phyloP scores from a whole-genome alignment of 30 jellyfish, hydroid and myxozoan species.

The Phacellophora camtschatica region DNA sequence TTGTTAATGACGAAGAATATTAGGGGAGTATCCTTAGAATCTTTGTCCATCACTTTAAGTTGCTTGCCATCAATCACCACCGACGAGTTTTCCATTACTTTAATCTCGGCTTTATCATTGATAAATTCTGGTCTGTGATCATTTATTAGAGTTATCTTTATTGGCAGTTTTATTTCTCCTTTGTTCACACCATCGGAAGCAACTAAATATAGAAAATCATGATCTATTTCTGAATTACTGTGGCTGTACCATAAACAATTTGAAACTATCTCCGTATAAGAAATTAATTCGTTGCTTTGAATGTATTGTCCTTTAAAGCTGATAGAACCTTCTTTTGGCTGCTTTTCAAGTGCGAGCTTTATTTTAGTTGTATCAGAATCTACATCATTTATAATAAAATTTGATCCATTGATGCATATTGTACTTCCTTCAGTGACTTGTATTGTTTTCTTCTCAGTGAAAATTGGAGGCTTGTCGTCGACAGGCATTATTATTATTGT shows the following conservation, averaged over 20 bases:
- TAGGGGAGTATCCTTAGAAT: neutral
- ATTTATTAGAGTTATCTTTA: conserved; percentile 20
- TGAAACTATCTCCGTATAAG: neutral
- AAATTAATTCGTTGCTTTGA: neutral
- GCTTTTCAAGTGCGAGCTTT: neutral
- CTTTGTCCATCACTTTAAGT: conserved; percentile 47
- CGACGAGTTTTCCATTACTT: conserved; percentile 57
- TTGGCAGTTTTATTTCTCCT: neutral
- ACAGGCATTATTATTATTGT: conserved; percentile 39
- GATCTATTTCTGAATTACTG: conserved; percentile 31
- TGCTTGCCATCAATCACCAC: conserved; percentile 16
- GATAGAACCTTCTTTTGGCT: conserved; percentile 38
- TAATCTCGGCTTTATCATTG: neutral
- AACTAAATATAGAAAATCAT: conserved; percentile 6
- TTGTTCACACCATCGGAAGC: conserved; percentile 35
- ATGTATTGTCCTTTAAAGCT: neutral
- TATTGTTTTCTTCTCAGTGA: neutral
- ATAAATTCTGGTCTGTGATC: conserved; percentile 44
- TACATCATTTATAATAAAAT: neutral
- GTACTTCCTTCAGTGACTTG: conserved; percentile 51
- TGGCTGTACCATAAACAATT: conserved; percentile 42
- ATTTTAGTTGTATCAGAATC: conserved; percentile 5
- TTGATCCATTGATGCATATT: conserved; percentile 24
- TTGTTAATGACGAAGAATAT: neutral
- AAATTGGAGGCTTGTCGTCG: conserved; percentile 39